Conservation (phyloP, 2,113 vertebrate genomes). For the Psephotus haematonotus region DNA sequence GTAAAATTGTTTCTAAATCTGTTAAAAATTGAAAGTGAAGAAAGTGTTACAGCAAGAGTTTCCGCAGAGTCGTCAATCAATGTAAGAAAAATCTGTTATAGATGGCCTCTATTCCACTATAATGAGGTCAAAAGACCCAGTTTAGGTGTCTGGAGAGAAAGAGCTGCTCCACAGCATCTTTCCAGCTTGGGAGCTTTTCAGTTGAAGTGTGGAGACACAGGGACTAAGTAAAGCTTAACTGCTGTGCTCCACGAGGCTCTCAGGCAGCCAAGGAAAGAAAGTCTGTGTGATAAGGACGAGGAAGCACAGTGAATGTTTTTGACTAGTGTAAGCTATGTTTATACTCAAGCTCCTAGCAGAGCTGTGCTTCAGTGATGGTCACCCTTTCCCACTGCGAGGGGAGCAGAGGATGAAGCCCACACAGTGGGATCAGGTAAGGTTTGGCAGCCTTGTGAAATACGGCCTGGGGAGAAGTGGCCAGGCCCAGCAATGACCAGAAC, state of each 20-base stretch:
- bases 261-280: background rate
- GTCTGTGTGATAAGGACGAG: background rate
- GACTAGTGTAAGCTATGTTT: background rate
- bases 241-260: background rate
- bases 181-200: background rate
- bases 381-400: background rate
- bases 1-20: background rate
- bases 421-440: background rate
- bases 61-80: background rate
- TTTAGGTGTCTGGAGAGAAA: background rate
- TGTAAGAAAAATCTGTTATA: background rate
- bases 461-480: background rate
- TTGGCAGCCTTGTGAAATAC: background rate
- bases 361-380: background rate
- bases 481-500: background rate
- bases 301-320: background rate
- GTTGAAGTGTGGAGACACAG: fast-evolving
- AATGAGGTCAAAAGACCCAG: background rate
- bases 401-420: background rate
- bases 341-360: background rate
- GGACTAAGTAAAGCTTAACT: background rate
- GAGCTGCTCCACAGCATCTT: background rate
- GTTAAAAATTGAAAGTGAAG: background rate
- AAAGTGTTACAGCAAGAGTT: background rate
- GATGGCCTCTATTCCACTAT: background rate